Base-by-base conservation (phyloP, 2,888 invertebrate genomes). In the Chesias legatella region DNA sequence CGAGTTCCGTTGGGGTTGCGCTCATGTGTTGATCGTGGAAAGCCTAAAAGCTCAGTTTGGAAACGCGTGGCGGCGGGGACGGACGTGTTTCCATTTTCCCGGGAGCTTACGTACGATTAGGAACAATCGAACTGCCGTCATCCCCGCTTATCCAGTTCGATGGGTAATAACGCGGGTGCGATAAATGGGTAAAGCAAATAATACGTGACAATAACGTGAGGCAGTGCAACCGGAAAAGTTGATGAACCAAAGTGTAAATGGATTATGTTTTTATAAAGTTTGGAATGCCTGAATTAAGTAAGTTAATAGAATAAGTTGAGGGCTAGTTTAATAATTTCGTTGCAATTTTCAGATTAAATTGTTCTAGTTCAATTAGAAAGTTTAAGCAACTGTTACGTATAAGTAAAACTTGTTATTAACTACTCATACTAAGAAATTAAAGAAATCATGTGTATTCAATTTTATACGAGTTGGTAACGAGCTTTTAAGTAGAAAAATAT, bases 271-370 rank as follows among this genome's bases (percentile, higher is more conserved):
- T 58, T 63, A 60, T 73, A 73, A 75, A 64, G 69, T 70, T 79
- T 80, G 84, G 82, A 81, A 85, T 84, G 84, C 71, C 67, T 72
- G 56, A 75, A 69, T 67, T 70, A 78, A 79, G 84, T 85, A 71
- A 82, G 84, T 79, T 48, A 26, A 40, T 21, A 7, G 37, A 48
- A 25, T 41, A 23, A n/a, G n/a, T n/a, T n/a, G n/a, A n/a, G n/a
- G n/a, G n/a, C n/a, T n/a, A n/a, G n/a, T n/a, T n/a, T n/a, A n/a
- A n/a, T n/a, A n/a, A n/a, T n/a, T n/a, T n/a, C n/a, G n/a, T n/a
- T n/a, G n/a, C n/a, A n/a, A n/a, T n/a, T n/a, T n/a, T n/a, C n/a
- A n/a, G n/a, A n/a, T n/a, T n/a, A n/a, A n/a, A n/a, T n/a, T n/a
- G n/a, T n/a, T n/a, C n/a, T n/a, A n/a, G n/a, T n/a, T n/a, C n/a